phyloP scores from a whole-genome alignment of 2,797 vertebrate genomes.

The Lindbergichthys nudifrons region DNA sequence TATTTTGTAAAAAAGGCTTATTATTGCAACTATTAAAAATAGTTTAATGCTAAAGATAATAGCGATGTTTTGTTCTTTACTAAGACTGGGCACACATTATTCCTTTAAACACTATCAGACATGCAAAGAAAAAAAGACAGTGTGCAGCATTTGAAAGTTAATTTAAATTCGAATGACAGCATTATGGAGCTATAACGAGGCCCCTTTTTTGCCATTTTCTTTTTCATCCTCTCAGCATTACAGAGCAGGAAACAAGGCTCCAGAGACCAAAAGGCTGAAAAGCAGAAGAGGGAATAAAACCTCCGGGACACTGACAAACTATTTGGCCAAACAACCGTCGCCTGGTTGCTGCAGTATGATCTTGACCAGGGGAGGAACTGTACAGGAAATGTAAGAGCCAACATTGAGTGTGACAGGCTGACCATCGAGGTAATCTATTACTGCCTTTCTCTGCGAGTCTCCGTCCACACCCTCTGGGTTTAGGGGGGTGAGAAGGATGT shows the following conservation, averaged over 20 bases:
- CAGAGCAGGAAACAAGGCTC: neutral
- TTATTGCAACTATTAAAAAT: no score
- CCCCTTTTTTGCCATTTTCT: no score
- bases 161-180: no score
- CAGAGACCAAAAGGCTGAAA: conserved; percentile 28
- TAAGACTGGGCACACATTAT: no score
- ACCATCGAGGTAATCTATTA: conserved; percentile 76
- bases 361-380: conserved; percentile 61
- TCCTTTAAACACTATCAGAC: no score
- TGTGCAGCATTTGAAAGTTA: no score
- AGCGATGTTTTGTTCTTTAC: no score
- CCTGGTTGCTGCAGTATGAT: conserved; percentile 55
- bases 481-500: conserved; percentile 58
- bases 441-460: conserved; percentile 38
- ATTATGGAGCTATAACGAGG: no score
- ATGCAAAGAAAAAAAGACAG: no score
- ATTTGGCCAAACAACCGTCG: conserved; percentile 63
- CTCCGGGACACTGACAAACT: conserved; percentile 62
- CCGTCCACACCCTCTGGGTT: conserved; percentile 49
- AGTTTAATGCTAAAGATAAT: no score
- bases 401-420: conserved; percentile 70
- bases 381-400: conserved; percentile 25
- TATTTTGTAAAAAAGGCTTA: no score
- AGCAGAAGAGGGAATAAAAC: conserved; percentile 45
- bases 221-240: conserved; percentile 17